Evolutionary conservation across 2,113 vertebrate species (phyloP).

Genomic region (Pipa parva): DNA sequence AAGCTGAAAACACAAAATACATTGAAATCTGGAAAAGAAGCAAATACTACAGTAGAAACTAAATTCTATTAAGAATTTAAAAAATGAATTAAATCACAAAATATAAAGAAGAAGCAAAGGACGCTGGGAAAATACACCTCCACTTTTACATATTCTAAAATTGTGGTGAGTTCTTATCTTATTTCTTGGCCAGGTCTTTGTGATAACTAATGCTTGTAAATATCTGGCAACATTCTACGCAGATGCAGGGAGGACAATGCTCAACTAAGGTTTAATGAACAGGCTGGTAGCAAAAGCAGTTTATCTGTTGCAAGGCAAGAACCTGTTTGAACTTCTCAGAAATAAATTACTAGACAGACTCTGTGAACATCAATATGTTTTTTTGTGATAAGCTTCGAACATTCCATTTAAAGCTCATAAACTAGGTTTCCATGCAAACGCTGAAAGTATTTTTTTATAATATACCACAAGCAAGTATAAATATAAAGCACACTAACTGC

Average conservation of each 20-base stretch:
- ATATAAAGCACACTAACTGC: conserved; percentile 23
- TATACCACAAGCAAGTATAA: conserved; percentile 22
- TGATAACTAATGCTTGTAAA: conserved; percentile 56
- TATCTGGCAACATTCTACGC: conserved; percentile 33
- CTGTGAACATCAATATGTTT: conserved; percentile 45
- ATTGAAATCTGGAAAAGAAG: conserved; percentile 89
- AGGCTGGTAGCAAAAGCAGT: conserved; percentile 55
- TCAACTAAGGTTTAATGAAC: conserved; percentile 66
- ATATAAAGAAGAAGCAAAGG: conserved; percentile 60
- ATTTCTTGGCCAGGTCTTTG: conserved; percentile 55
- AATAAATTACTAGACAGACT: conserved; percentile 46
- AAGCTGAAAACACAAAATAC: conserved; percentile 89
- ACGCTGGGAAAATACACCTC: conserved; percentile 57
- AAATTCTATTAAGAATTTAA: conserved; percentile 78
- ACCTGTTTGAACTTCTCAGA: conserved; percentile 55
- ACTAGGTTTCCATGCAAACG: conserved; percentile 4
- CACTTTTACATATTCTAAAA: conserved; percentile 48
- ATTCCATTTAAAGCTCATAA: conserved; percentile 37
- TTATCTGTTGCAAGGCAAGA: conserved; percentile 61
- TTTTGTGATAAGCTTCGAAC: conserved; percentile 32
- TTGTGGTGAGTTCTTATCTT: conserved; percentile 55
- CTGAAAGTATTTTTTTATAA: conserved; percentile 15
- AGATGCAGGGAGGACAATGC: conserved; percentile 59
- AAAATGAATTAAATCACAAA: conserved; percentile 71
- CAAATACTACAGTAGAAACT: conserved; percentile 90